Conservation (phyloP, 2,113 vertebrate genomes). For the Anoplopoma fimbria region DNA sequence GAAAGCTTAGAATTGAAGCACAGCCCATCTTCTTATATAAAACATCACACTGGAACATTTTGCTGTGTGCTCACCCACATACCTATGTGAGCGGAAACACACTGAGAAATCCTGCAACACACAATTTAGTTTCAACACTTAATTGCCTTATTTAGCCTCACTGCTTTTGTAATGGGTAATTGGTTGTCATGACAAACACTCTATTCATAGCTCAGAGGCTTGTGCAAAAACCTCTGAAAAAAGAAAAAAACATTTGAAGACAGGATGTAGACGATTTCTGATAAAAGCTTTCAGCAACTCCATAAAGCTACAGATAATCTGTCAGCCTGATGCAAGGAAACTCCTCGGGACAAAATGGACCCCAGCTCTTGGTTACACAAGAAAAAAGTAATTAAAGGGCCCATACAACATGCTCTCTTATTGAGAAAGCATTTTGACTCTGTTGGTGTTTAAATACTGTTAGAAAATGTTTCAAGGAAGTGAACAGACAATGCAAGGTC, state of each 20-base stretch:
- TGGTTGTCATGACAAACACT: slow-evolving; percentile 84
- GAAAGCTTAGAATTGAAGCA: neutral
- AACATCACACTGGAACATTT: slow-evolving; percentile 10
- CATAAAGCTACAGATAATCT: neutral
- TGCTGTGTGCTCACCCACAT: slow-evolving; percentile 15
- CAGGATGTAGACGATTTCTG: slow-evolving; percentile 20
- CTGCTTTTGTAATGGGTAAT: slow-evolving; percentile 78
- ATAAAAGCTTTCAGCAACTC: slow-evolving; percentile 28
- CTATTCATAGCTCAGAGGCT: slow-evolving; percentile 62
- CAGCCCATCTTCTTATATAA: neutral
- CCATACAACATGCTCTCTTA: neutral
- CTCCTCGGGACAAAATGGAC: slow-evolving; percentile 9
- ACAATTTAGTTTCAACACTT: slow-evolving; percentile 66
- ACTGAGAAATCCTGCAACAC: slow-evolving; percentile 30
- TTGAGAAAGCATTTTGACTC: neutral
- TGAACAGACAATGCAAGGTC: neutral
- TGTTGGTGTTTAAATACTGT: neutral
- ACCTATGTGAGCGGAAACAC: slow-evolving; percentile 13
- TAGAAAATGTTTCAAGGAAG: neutral
- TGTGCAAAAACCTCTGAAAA: slow-evolving; percentile 38
- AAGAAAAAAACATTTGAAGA: slow-evolving; percentile 54
- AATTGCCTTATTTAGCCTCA: slow-evolving; percentile 77
- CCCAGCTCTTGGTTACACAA: neutral
- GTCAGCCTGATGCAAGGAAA: slow-evolving; percentile 11
- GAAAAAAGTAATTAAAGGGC: neutral